Percentiles rank a stretch among this genome's conserved stretches.
Conservation (phyloP, 1,140 invertebrate genomes). For the Cotesia chilonis region DNA sequence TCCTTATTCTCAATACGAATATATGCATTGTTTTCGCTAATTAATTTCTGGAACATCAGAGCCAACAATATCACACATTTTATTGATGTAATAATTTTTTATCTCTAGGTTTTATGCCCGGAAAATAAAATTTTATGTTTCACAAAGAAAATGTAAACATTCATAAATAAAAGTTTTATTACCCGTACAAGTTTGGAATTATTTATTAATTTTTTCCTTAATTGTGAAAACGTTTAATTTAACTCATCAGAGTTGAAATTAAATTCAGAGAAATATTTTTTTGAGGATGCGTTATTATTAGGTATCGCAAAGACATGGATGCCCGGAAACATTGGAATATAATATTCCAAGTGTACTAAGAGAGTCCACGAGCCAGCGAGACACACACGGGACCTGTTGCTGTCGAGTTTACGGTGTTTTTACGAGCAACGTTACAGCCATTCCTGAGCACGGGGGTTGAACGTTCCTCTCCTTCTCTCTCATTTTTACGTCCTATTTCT, state of each 20-base stretch:
- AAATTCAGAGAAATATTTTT: background rate
- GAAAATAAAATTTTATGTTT: background rate
- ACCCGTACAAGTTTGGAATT: no score
- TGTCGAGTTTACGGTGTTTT: conserved; percentile 68
- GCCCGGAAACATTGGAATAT: conserved; percentile 39
- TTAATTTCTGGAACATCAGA: no score
- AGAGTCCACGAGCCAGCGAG: conserved; percentile 45
- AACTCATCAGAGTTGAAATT: no score
- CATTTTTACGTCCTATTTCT: background rate
- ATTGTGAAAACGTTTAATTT: background rate
- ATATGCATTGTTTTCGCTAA: no score
- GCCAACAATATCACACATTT: background rate
- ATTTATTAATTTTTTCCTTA: no score
- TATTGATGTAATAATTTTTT: background rate
- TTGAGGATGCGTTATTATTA: conserved; percentile 11
- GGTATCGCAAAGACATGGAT: conserved; percentile 13
- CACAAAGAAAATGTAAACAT: no score
- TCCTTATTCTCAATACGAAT: no score
- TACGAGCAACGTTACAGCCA: conserved; percentile 65
- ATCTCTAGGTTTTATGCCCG: no score
- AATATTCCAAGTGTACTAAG: conserved; percentile 22
- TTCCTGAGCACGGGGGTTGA: conserved; percentile 54
- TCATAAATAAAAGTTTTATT: no score
- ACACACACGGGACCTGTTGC: conserved; percentile 65
- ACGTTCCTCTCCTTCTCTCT: conserved; percentile 20